Evolutionary conservation across 2,888 invertebrate species (phyloP).

Genomic region (Dendrolimus houi): DNA sequence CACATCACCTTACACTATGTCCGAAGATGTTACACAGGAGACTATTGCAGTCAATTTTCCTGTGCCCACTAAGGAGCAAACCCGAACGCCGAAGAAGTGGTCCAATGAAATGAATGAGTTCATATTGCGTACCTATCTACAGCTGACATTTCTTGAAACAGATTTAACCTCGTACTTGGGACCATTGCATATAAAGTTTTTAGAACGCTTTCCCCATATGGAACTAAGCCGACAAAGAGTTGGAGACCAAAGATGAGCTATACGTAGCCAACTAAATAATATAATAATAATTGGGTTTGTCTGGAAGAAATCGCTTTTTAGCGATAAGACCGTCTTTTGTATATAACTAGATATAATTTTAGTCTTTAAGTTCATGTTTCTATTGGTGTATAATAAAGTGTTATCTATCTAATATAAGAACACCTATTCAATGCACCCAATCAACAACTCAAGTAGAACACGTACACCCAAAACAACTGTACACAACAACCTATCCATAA

Average conservation of each 20-base stretch:
- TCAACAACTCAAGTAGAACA: too few species aligned
- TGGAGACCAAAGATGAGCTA: constrained; percentile 8
- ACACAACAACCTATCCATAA: background rate
- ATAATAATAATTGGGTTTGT: too few species aligned
- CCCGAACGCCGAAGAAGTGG: background rate
- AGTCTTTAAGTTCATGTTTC: too few species aligned
- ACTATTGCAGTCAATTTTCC: background rate
- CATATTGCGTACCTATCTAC: constrained; percentile 8
- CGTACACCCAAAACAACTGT: background rate
- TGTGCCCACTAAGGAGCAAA: background rate
- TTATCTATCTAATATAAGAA: too few species aligned
- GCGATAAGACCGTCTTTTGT: too few species aligned
- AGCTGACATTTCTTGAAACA: constrained; percentile 4
- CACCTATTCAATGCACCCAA: too few species aligned
- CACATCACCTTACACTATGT: background rate
- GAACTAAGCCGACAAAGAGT: constrained; percentile 5
- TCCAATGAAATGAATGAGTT: constrained; percentile 7
- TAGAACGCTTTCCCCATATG: constrained; percentile 3
- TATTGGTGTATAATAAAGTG: too few species aligned
- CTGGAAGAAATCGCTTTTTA: too few species aligned
- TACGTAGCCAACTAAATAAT: background rate
- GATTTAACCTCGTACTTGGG: constrained; percentile 5
- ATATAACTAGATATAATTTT: too few species aligned
- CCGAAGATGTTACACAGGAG: background rate
- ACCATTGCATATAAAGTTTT: constrained; percentile 2